phyloP scores from a whole-genome alignment of 2,888 invertebrate species.

The Capitulum mitella region DNA sequence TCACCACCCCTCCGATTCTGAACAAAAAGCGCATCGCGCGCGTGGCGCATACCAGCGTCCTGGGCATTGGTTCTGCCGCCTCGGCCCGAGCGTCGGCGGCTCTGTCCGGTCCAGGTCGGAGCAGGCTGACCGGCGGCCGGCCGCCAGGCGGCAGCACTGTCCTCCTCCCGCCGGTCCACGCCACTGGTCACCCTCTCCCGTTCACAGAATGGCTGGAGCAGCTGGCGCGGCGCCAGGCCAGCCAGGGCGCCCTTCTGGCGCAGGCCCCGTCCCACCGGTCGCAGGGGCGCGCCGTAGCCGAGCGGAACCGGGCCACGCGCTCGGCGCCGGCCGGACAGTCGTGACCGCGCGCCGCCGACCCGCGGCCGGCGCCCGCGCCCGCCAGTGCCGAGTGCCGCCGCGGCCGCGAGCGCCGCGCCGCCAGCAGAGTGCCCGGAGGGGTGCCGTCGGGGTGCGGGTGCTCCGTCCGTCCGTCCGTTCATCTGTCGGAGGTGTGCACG shows the following conservation, averaged over 20 bases:
- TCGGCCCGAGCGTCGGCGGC: neutral
- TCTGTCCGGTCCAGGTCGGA: no score
- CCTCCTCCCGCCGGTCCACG: no score
- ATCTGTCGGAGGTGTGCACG: neutral
- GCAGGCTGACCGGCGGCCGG: no score
- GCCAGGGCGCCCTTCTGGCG: neutral
- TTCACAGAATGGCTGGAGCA: slow-evolving; percentile 1
- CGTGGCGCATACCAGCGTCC: no score
- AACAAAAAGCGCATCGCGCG: no score
- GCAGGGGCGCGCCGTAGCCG: neutral
- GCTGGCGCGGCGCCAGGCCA: neutral
- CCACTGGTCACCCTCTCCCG: neutral
- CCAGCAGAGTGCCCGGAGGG: neutral
- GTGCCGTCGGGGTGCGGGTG: neutral
- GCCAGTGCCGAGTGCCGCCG: neutral
- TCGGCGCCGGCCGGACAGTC: neutral
- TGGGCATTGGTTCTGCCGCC: neutral
- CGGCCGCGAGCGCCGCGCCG: no score
- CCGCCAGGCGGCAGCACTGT: no score
- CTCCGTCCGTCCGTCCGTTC: neutral
- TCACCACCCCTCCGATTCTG: no score
- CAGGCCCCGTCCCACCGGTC: neutral
- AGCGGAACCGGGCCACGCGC: neutral
- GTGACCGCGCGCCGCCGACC: neutral
- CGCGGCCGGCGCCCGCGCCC: neutral